Base-by-base conservation (phyloP, 2,888 invertebrate species). In the Lasioglossum calceatum region DNA sequence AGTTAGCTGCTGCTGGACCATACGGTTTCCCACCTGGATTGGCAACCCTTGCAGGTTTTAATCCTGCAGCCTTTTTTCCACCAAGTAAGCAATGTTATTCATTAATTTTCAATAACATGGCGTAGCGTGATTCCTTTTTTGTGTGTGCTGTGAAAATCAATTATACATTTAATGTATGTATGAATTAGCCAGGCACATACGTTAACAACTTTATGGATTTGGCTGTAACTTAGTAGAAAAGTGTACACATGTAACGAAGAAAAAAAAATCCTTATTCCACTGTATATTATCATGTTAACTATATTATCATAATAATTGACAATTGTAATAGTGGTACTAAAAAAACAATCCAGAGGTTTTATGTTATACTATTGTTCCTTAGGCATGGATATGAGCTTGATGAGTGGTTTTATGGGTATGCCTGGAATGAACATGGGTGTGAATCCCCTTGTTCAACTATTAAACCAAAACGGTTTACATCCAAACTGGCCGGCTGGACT, bases 31-130 rank as follows among this genome's bases (percentile, higher is more conserved):
- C 94, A 94, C 96, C 87, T 93, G 91, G 91, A 79, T 86, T 94
- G 47, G 88, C 93, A 78, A 90, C 95, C 70, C 92, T 92, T 93
- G 95, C 93, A 42, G 96, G 96, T 78, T 97, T 96, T 96, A 97
- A 96, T 96, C 97, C 98, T 94, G 97, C 98, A 95, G 97, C 98
- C 94, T 97, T 98, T 95, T 96, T 98, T 96, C 98, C 98, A 95
- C 98, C 98, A 96, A 98, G 98, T 98, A 97, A 97, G 88, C 64
- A n/a, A 2, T 14, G 42, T 19, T 1, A 42, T 50, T 72, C 47
- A n/a, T 36, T 36, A 7, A 16, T 14, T 8, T 78, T 19, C 16
- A 32, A 12, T 2, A 32, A 75, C 19, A 72, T 1, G n/a, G 19
- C 16, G 12, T 50, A 75, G 42, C 7, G 14, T 27, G 79, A 10